Percentiles rank a stretch among this genome's conserved stretches.
phyloP scores from a whole-genome alignment of 2,797 vertebrate genomes.

The Clarias pachynema region DNA sequence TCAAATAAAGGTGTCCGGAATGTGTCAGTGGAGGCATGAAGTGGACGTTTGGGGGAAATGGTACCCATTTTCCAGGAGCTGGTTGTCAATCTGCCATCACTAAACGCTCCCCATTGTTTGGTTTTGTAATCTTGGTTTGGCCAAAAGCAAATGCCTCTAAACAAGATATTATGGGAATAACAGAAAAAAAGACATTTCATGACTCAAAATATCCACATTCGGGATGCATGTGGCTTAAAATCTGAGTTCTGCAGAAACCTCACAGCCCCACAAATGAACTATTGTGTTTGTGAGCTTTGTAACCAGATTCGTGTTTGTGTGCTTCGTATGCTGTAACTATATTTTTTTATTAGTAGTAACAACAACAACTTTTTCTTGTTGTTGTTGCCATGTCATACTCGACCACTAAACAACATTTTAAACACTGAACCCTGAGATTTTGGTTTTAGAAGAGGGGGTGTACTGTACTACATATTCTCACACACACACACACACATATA shows the following conservation, averaged over 20 bases:
- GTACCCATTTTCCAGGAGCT: conserved; percentile 16
- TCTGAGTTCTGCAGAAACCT: not conserved
- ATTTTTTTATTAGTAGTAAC: not conserved
- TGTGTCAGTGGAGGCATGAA: not conserved
- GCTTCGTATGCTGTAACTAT: not conserved
- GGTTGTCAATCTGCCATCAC: conserved; percentile 23
- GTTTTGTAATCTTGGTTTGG: conserved; percentile 3
- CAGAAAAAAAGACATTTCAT: not conserved
- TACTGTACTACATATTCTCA: not conserved
- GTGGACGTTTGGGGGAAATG: not conserved
- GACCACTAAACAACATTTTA: not conserved
- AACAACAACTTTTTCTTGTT: not conserved
- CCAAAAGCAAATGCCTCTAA: not conserved
- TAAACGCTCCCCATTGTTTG: conserved; percentile 30
- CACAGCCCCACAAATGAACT: not conserved
- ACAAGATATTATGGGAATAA: conserved; percentile 2
- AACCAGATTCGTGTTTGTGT: not conserved
- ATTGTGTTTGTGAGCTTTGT: not conserved
- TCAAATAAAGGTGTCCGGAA: conserved; percentile 16
- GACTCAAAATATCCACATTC: conserved; percentile 19
- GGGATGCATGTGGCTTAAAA: not conserved
- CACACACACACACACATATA: not conserved
- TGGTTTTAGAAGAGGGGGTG: not conserved
- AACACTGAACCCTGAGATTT: not conserved
- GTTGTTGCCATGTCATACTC: conserved; percentile 2